A percentile compares a stretch with the other conserved stretches of the same genome.
These are phyloP conservation scores for Oreotragus oreotragus DNA, from an alignment of 2,113 vertebrate species.

Conservation along the genomic window DNA sequence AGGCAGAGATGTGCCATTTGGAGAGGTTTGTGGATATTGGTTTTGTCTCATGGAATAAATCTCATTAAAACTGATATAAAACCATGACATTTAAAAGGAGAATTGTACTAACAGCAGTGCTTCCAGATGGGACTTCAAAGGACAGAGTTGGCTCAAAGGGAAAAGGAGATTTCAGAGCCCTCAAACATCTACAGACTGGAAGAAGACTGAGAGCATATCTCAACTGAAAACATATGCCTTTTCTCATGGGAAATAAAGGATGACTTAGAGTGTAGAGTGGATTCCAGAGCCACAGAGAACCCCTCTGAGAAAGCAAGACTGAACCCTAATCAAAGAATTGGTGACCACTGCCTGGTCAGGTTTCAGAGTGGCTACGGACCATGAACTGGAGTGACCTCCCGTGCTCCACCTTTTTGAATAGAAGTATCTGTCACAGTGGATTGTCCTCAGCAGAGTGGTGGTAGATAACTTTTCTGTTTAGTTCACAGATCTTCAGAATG, in stretches of 20 bases:
- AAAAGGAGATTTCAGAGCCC: not conserved
- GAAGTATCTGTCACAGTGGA: not conserved
- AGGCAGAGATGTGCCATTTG: not conserved
- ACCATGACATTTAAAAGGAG: not conserved
- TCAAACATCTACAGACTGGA: not conserved
- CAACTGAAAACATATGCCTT: not conserved
- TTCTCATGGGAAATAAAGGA: not conserved
- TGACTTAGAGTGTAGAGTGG: not conserved
- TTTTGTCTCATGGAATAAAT: not conserved
- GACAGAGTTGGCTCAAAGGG: not conserved
- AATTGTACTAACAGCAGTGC: not conserved
- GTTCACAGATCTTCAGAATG: not conserved
- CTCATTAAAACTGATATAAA: not conserved
- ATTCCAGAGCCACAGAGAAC: not conserved
- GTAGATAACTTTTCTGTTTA: not conserved
- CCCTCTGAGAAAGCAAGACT: not conserved
- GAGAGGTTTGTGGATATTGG: not conserved
- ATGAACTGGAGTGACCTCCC: not conserved
- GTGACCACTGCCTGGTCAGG: not conserved
- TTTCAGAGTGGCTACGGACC: not conserved
- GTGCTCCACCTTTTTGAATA: not conserved
- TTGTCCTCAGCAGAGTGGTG: not conserved
- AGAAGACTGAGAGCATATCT: not conserved
- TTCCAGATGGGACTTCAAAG: not conserved
- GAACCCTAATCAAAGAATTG: not conserved